Conservation (phyloP, 2,888 invertebrate genomes). For the Papilio protenor region DNA sequence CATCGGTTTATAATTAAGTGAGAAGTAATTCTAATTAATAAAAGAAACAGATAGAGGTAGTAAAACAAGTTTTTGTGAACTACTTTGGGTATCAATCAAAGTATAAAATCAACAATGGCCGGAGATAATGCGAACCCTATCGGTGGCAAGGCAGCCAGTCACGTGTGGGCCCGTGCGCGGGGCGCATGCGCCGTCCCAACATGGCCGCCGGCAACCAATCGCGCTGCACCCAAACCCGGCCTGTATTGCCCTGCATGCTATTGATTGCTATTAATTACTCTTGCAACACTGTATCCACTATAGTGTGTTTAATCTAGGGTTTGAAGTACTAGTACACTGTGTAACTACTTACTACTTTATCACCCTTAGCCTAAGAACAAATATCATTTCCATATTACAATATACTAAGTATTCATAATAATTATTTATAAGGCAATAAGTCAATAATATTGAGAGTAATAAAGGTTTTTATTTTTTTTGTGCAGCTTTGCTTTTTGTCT, state of each 20-base stretch:
- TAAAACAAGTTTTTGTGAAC: conserved; percentile 10
- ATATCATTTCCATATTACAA: too few relatives aligned
- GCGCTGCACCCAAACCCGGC: conserved; percentile 62
- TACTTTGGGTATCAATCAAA: conserved; percentile 11
- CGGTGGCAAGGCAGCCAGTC: conserved; percentile 53
- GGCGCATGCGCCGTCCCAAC: conserved; percentile 79
- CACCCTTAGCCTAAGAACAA: too few relatives aligned
- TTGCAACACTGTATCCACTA: conserved; percentile 21
- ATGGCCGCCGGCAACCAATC: conserved; percentile 79
- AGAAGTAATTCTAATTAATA: conserved; percentile 1
- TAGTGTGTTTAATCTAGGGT: neutral
- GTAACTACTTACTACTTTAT: neutral
- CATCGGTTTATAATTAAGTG: neutral
- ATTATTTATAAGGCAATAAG: neutral
- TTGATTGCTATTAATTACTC: conserved; percentile 69
- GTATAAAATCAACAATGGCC: conserved; percentile 35
- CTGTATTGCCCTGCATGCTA: conserved; percentile 69
- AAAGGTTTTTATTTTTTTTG: neutral
- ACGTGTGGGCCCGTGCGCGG: conserved; percentile 66
- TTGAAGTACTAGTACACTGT: neutral
- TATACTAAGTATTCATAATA: neutral
- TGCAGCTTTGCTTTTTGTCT: neutral
- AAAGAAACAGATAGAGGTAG: neutral
- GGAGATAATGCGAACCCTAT: conserved; percentile 40
- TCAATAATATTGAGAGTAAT: neutral